Evolutionary conservation across 1,140 invertebrate species (phyloP), one percentile per base, ranked within the genome.

Genomic region (Trypoxylus dichotomus): DNA sequence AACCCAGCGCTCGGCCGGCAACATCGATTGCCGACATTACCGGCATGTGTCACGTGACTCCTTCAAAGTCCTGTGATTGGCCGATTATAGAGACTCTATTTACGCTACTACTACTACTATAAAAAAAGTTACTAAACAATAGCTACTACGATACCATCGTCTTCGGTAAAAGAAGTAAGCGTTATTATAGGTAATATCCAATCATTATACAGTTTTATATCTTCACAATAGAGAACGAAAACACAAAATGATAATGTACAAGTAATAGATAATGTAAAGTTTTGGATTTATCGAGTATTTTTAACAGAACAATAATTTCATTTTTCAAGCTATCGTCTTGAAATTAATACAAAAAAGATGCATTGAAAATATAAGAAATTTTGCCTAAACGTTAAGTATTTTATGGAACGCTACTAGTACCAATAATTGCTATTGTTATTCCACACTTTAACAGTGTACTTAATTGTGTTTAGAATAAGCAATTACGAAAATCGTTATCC

Each of bases 1-100:
- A 85, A 85, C 85, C 85, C 85, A 85, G 78, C 85, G 81, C 83
- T 83, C 82, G 85, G 81, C 76, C 74, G 74, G 63, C 58, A 77
- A 71, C 78, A 79, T 43, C 63, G 58, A 63, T 75, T 58, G 74
- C 42, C 74, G 74, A 75, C 41, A 43, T 73, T 73, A 73, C 71
- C 71, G 71, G 71, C 71, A 73, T 27, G n/a, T 42, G 71, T 73
- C 71, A 42, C 71, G 71, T 21, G 37, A 73, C 71, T 42, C 3
- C 71, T 32, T 37, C 25, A 13, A 63, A 21, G 60, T 63, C 60
- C 60, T 63, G 60, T 63, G 60, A 63, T 63, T 63, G 60, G 60
- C 60, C 29, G 71, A 37, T 73, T 8, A n/a, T 73, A 73, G 71
- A 73, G 71, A 73, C 37, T 73, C 24, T 73, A 41, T 73, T 73